Conservation (phyloP, 2,888 invertebrate species). For the Pheosia tremula region DNA sequence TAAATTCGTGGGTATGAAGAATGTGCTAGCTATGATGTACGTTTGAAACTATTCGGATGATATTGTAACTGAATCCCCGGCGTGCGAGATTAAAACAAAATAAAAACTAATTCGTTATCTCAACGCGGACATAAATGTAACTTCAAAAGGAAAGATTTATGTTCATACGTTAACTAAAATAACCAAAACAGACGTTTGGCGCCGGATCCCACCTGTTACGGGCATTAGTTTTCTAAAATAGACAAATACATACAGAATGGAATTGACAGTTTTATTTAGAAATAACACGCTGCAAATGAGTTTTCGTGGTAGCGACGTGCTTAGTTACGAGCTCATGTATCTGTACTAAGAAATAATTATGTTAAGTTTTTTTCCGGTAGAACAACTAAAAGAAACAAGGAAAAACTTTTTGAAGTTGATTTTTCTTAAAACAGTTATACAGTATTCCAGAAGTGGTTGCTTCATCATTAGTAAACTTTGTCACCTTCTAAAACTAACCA, state of each 20-base stretch:
- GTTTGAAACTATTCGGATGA: conserved; percentile 24
- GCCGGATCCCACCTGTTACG: conserved; percentile 68
- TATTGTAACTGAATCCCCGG: conserved; percentile 22
- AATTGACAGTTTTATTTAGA: conserved; percentile 70
- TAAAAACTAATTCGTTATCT: conserved; percentile 64
- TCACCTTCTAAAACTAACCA: too few species aligned
- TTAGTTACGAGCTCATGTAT: conserved; percentile 10
- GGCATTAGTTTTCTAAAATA: conserved; percentile 63
- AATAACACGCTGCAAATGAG: conserved; percentile 27
- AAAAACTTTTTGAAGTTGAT: too few species aligned
- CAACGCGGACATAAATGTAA: conserved; percentile 57
- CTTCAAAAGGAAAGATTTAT: conserved; percentile 71
- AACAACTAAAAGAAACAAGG: neutral
- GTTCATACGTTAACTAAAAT: conserved; percentile 33
- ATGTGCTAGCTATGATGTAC: neutral
- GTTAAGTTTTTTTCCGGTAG: neutral
- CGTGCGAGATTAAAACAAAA: conserved; percentile 45
- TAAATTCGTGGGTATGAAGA: too few species aligned
- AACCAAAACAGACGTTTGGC: conserved; percentile 39
- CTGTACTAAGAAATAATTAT: neutral
- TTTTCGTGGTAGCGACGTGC: conserved; percentile 27
- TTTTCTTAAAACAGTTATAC: too few species aligned
- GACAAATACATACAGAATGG: conserved; percentile 55
- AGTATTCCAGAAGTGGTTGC: too few species aligned
- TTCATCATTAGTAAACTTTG: too few species aligned